Conservation (phyloP, 2,113 vertebrate species). For the Thunnus maccoyii region DNA sequence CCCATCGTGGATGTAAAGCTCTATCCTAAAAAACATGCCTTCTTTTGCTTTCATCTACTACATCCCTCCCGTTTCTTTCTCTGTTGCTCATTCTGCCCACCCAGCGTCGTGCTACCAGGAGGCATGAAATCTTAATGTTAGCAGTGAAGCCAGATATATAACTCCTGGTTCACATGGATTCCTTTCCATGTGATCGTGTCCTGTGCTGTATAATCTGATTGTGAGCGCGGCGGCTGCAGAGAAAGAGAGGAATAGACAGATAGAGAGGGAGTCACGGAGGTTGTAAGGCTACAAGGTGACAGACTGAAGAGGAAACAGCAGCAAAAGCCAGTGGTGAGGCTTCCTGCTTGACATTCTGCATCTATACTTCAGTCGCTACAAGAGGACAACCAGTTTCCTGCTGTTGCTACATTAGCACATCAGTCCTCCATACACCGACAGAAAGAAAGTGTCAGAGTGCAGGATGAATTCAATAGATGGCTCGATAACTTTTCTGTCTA, state of each 20-base stretch:
- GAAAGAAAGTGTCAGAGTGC: conserved; percentile 37
- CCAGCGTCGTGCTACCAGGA: conserved; percentile 18
- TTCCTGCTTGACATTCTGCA: conserved; percentile 58
- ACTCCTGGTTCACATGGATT: conserved; percentile 26
- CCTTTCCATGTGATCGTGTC: conserved; percentile 5
- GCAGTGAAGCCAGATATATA: conserved; percentile 45
- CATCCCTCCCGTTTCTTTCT: not conserved
- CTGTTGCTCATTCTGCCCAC: conserved; percentile 38
- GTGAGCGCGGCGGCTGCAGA: conserved; percentile 28
- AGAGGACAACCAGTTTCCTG: conserved; percentile 36
- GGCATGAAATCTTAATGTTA: conserved; percentile 48
- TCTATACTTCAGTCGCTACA: conserved; percentile 16
- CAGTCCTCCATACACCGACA: conserved; percentile 25
- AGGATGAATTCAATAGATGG: conserved; percentile 54
- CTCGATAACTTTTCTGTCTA: conserved; percentile 56
- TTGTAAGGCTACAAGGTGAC: conserved; percentile 39
- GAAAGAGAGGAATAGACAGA: conserved; percentile 23
- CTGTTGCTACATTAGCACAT: conserved; percentile 45
- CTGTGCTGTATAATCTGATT: conserved; percentile 2
- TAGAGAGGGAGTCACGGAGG: conserved; percentile 17
- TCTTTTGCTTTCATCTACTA: not conserved
- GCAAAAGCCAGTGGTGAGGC: conserved; percentile 1
- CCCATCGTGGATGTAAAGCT: not conserved
- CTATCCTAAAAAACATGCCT: conserved; percentile 13
- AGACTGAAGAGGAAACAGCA: conserved; percentile 20